A percentile compares a stretch with the other conserved stretches of the same genome.
Conservation (phyloP, 2,888 invertebrate species). For the Zelleria hepariella region DNA sequence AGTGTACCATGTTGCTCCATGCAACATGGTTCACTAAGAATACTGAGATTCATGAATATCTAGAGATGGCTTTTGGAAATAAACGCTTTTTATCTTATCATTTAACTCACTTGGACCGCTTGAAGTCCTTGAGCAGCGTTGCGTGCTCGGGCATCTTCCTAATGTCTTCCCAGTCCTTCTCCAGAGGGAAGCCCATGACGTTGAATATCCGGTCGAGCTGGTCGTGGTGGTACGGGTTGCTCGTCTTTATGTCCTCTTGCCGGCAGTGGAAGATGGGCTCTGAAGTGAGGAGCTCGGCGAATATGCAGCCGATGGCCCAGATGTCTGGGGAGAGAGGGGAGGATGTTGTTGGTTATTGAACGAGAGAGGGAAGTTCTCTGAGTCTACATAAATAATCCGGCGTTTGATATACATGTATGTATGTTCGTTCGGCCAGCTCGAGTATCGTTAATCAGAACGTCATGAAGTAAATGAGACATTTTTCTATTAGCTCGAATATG, state of each 20-base stretch:
- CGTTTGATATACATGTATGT: no score
- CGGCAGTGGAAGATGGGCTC: conserved; percentile 99
- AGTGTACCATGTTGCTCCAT: no score
- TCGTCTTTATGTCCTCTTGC: conserved; percentile 99
- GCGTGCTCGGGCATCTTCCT: conserved; percentile 99
- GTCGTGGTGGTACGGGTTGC: conserved; percentile 99
- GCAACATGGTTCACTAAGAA: no score
- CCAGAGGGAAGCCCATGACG: conserved; percentile 98
- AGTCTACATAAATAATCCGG: no score
- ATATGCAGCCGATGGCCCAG: conserved; percentile 99
- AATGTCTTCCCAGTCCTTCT: conserved; percentile 99
- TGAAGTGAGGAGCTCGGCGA: conserved; percentile 97
- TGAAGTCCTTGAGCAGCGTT: conserved; percentile 95
- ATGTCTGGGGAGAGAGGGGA: conserved; percentile 77
- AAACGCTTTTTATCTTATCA: not conserved
- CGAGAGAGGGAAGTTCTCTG: no score
- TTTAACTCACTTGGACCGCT: conserved; percentile 84
- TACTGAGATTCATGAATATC: no score
- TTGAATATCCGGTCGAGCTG: conserved; percentile 98
- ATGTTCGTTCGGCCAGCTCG: no score
- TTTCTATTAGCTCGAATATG: no score
- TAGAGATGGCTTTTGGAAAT: no score
- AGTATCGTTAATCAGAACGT: no score
- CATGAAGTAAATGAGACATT: no score
- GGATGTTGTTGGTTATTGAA: no score